A percentile compares a stretch with the other conserved stretches of the same genome.
Conservation (phyloP, 2,797 vertebrate genomes). For the Falco columbarius region DNA sequence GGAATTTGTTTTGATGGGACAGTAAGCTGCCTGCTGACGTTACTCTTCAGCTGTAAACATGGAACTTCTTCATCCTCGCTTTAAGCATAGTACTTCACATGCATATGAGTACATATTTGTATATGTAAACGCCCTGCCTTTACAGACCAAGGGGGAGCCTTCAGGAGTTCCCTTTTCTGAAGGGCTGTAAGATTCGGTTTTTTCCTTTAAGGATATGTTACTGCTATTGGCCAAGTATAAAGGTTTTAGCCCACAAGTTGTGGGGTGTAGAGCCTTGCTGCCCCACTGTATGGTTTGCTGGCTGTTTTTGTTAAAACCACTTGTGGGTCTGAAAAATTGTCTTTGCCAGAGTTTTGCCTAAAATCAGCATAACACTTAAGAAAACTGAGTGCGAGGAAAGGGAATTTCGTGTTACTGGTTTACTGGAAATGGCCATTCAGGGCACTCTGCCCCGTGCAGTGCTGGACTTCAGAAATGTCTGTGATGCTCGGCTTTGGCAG, state of each 20-base stretch:
- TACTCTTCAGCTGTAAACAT: neutral
- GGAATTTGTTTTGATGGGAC: neutral
- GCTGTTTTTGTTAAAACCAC: neutral
- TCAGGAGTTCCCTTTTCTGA: neutral
- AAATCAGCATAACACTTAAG: neutral
- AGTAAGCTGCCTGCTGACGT: neutral
- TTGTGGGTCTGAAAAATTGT: neutral
- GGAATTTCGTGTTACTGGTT: fast-evolving
- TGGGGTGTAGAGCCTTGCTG: neutral
- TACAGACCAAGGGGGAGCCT: neutral
- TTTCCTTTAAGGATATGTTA: neutral
- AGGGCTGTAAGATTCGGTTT: neutral
- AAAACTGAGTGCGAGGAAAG: neutral
- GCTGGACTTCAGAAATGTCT: neutral
- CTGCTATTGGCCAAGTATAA: neutral
- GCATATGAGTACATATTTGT: fast-evolving
- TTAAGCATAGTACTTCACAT: neutral
- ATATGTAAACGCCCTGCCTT: neutral
- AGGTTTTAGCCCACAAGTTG: neutral
- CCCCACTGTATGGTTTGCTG: neutral
- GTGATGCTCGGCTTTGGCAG: neutral
- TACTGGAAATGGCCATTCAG: neutral
- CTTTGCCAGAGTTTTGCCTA: neutral
- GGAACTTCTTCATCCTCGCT: neutral
- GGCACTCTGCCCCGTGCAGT: neutral